These are phyloP conservation scores for Exocentrus adspersus DNA, from an alignment of 2,888 invertebrate species.

Conservation along the genomic window DNA sequence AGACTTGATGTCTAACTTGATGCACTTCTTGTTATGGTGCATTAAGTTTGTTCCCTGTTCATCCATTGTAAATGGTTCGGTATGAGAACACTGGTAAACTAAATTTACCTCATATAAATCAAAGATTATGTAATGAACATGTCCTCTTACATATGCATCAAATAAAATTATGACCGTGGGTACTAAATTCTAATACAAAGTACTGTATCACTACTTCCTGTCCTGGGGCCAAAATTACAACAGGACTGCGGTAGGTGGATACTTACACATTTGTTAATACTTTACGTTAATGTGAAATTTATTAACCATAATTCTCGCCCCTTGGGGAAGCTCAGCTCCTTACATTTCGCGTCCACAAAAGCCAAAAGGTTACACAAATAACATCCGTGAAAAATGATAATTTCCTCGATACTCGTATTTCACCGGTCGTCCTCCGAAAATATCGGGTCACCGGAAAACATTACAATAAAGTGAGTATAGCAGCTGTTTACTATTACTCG, in stretches of 20 bases:
- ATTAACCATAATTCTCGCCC: background rate
- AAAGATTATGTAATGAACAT: no score
- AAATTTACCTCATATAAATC: no score
- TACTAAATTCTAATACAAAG: no score
- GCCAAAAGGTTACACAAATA: background rate
- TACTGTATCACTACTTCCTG: no score
- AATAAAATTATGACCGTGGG: no score
- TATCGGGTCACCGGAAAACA: slow-evolving; percentile 48
- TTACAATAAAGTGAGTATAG: slow-evolving; percentile 47
- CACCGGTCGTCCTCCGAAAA: slow-evolving; percentile 33
- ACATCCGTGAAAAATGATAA: background rate
- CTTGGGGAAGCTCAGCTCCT: background rate
- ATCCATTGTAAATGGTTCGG: no score
- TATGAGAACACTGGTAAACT: no score
- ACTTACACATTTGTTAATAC: background rate
- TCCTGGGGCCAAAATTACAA: no score
- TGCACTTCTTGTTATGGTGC: no score
- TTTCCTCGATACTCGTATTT: slow-evolving; percentile 13
- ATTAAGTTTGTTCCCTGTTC: no score
- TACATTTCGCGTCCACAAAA: background rate
- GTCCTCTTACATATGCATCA: no score
- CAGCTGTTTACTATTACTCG: slow-evolving; percentile 56
- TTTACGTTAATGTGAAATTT: background rate
- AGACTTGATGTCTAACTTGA: no score
- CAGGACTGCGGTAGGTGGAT: background rate